Evolutionary conservation across 1,140 invertebrate genomes (phyloP), one percentile per base, ranked within the genome.

Genomic region (Littorina saxatilis): DNA sequence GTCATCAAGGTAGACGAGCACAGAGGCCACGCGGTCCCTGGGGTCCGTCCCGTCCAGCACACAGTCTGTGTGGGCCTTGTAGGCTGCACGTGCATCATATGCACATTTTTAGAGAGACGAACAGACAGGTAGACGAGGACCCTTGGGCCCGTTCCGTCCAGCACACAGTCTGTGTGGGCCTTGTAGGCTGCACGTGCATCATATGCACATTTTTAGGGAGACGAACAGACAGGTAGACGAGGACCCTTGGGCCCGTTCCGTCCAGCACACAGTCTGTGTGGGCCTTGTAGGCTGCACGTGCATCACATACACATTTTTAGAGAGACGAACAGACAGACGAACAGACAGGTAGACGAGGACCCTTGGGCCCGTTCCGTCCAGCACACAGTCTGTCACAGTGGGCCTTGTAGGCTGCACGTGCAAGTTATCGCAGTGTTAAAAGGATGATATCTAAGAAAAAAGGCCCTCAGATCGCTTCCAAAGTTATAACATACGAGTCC

Each of bases 31-130:
- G 39, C 91, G 83, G 81, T 92, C 91, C 73, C 91, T 78, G 50
- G 87, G 79, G 47, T 91, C 90, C 4, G 52, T 13, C 32, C 84
- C 82, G 47, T 86, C 84, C 66, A 89, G 81, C 29, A 82, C 83
- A 83, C 91, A 92, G 77, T 92, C 91, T 55, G 91, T 91, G 79
- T 92, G 91, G 0, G 84, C 85, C 73, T 92, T 92, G 83, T 92
- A 92, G 20, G 90, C 91, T 91, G 80, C 29, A 39, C 37, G 20
- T n/a, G 72, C 17, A 39, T 23, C 37, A 63, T 32, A 32, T 11
- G 35, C 27, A 35, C n/a, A 63, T 17, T n/a, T n/a, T n/a, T n/a
- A n/a, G n/a, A n/a, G n/a, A n/a, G n/a, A 23, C 43, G 43, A 5
- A 47, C 43, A 68, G 32, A 40, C 35, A 68, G 9, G 35, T 13